Percentiles rank a stretch among this genome's conserved stretches.
These are phyloP conservation scores for Tetrao urogallus DNA, from an alignment of 2,113 vertebrate species.

Conservation along the genomic window DNA sequence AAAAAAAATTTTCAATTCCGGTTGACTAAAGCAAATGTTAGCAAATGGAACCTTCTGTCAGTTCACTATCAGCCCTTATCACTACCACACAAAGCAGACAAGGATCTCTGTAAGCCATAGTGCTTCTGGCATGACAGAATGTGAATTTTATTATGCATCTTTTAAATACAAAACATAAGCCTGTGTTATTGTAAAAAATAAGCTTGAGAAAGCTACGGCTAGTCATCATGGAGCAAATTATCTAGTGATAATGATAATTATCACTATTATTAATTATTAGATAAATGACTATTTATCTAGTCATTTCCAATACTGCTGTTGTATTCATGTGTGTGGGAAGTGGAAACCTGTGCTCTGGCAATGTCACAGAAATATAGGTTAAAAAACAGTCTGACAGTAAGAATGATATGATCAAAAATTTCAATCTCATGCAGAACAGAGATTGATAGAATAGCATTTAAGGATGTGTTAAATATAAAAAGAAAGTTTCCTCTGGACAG, in stretches of 20 bases:
- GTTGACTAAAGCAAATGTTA: not conserved
- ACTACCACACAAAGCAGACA: not conserved
- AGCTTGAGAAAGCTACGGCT: not conserved
- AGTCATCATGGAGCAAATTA: not conserved
- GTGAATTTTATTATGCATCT: not conserved
- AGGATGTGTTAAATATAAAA: not conserved
- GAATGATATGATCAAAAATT: not conserved
- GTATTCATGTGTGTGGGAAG: not conserved
- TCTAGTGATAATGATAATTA: too few species aligned
- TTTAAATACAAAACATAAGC: not conserved
- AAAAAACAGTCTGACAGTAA: not conserved
- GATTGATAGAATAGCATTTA: not conserved
- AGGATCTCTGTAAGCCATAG: not conserved
- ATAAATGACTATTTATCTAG: not conserved
- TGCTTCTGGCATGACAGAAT: not conserved
- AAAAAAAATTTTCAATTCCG: conserved; percentile 9
- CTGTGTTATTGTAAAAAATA: not conserved
- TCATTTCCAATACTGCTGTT: not conserved
- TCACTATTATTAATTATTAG: too few species aligned
- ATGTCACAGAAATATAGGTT: not conserved
- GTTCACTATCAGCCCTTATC: conserved; percentile 6
- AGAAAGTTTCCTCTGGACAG: not conserved
- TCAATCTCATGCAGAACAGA: not conserved
- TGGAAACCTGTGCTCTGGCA: not conserved
- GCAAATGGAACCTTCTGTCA: not conserved